Conservation (phyloP, 2,797 vertebrate genomes). For the Acanthurus tractus region DNA sequence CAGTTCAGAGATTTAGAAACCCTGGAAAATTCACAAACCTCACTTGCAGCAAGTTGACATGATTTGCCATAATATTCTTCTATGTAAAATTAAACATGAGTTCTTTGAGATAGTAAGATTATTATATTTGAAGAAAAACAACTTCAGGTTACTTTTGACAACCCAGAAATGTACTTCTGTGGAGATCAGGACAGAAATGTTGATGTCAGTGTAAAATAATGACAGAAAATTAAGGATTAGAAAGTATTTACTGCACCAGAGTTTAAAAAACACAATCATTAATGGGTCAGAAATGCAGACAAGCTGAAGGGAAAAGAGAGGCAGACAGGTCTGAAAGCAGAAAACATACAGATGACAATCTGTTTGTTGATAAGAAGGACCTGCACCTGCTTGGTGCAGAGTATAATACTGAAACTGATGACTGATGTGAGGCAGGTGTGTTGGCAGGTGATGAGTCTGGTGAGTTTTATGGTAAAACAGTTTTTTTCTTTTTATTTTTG, state of each 20-base stretch:
- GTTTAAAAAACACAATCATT: neutral
- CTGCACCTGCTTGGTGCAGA: neutral
- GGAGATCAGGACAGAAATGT: neutral
- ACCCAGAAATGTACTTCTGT: neutral
- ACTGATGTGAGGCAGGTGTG: conserved; percentile 12
- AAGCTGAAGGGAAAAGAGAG: neutral
- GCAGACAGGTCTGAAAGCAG: neutral
- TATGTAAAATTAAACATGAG: too few species aligned
- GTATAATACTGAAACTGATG: neutral
- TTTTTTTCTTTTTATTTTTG: neutral
- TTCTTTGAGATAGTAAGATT: too few species aligned
- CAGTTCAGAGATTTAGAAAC: neutral
- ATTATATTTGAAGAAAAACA: neutral
- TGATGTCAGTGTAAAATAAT: neutral
- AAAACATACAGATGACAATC: neutral
- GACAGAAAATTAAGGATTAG: neutral
- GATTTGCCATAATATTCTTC: too few species aligned
- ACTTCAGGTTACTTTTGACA: neutral
- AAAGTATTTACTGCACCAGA: neutral
- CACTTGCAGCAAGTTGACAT: neutral
- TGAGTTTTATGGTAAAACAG: neutral
- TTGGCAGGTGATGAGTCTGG: neutral
- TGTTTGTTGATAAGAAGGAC: neutral
- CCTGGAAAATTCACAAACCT: neutral
- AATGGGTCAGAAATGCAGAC: neutral